Percentiles rank a stretch among this genome's conserved stretches.
Evolutionary conservation across 2,113 vertebrate genomes (phyloP).

Genomic region (Heptranchias perlo): DNA sequence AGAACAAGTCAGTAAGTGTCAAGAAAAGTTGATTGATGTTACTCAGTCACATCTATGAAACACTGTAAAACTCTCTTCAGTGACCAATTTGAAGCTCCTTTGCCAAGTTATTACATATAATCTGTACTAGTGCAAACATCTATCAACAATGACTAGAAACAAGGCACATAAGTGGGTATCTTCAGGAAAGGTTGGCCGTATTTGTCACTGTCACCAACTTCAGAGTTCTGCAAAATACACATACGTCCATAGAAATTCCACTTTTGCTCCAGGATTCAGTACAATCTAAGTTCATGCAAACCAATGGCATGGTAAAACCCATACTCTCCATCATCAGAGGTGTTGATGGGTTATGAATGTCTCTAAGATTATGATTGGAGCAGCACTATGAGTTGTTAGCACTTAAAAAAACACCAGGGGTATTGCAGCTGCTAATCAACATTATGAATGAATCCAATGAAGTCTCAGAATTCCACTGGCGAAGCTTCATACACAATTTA

Average conservation of each 20-base stretch:
- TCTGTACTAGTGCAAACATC: background rate
- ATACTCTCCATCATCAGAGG: no score
- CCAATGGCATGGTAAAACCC: no score
- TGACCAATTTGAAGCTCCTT: background rate
- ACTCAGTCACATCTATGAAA: background rate
- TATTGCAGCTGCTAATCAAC: no score
- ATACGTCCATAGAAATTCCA: background rate
- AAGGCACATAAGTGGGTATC: background rate
- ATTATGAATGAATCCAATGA: no score
- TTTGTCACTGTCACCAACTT: background rate
- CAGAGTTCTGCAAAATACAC: background rate
- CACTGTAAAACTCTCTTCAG: background rate
- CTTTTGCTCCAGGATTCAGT: background rate
- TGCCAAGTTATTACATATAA: background rate
- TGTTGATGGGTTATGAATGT: no score
- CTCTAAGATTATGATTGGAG: no score
- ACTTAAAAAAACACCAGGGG: no score
- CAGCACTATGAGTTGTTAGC: no score
- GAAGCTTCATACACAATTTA: no score
- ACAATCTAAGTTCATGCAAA: no score
- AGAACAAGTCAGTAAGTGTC: background rate
- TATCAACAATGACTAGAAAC: background rate
- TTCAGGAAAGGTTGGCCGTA: background rate
- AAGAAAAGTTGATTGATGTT: background rate
- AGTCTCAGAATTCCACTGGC: no score